Evolutionary conservation across 1,140 invertebrate species (phyloP).

Genomic region (Drosophila arawakana): DNA sequence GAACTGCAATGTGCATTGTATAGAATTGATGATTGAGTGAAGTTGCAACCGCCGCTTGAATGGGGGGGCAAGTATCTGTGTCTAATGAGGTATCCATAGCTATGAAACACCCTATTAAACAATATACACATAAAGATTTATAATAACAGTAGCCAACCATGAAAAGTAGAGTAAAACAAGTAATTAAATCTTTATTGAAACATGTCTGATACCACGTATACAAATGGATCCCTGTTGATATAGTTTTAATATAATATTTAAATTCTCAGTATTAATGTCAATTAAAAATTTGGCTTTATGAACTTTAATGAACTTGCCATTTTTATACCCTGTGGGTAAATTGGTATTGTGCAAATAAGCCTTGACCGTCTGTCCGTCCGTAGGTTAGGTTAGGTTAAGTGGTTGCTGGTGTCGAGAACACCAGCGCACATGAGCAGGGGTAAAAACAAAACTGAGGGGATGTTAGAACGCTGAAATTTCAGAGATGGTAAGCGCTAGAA

Average conservation of each 20-base stretch:
- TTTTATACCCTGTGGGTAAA: too few species aligned
- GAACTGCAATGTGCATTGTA: conserved; percentile 38
- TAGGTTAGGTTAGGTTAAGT: too few species aligned
- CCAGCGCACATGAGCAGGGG: too few species aligned
- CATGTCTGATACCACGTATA: not conserved
- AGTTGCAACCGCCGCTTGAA: conserved; percentile 17
- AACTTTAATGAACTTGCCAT: too few species aligned
- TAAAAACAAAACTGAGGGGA: too few species aligned
- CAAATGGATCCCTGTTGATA: too few species aligned
- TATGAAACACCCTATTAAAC: conserved; percentile 19
- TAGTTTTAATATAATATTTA: not conserved
- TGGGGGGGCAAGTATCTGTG: conserved; percentile 8
- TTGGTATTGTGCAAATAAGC: too few species aligned
- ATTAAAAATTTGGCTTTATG: not conserved
- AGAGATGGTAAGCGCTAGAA: too few species aligned
- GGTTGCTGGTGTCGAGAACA: too few species aligned
- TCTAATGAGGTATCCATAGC: conserved; percentile 33
- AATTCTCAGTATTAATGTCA: not conserved
- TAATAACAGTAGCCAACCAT: conserved; percentile 9
- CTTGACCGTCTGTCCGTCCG: too few species aligned
- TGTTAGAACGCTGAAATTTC: too few species aligned
- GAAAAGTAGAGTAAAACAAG: not conserved
- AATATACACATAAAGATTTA: conserved; percentile 1
- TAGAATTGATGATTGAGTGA: conserved; percentile 36
- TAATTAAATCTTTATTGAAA: not conserved